Conservation (phyloP, 64 coral and sea anemone genomes). For the Stylophora pistillata region DNA sequence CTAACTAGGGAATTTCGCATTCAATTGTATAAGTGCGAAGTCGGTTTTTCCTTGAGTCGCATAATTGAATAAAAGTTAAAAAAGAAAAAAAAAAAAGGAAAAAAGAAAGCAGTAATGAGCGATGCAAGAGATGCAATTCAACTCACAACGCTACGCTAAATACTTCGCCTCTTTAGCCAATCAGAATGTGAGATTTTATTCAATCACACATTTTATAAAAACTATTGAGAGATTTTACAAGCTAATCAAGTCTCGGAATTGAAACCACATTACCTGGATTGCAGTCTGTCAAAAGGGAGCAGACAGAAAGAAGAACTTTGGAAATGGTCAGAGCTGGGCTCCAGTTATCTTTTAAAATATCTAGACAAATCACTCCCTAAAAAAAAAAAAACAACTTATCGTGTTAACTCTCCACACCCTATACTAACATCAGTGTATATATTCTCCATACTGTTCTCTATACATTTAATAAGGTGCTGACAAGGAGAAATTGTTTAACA, state of each 20-base stretch:
- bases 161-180: too few species aligned
- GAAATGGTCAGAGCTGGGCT: slow-evolving; percentile 91
- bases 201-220: neutral
- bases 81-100: too few species aligned
- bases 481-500: too few species aligned
- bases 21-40: too few species aligned
- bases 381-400: neutral
- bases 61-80: too few species aligned
- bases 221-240: neutral
- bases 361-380: slow-evolving; percentile 87
- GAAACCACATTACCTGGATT: slow-evolving; percentile 74
- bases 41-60: too few species aligned
- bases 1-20: too few species aligned
- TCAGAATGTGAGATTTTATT: too few species aligned
- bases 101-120: too few species aligned
- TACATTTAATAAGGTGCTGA: too few species aligned
- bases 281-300: slow-evolving; percentile 87
- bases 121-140: too few species aligned
- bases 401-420: neutral
- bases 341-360: slow-evolving; percentile 97
- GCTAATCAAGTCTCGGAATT: neutral
- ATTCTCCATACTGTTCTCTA: neutral
- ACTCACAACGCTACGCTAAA: too few species aligned
- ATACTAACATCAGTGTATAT: neutral
- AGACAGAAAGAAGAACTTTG: slow-evolving; percentile 91